phyloP scores from a whole-genome alignment of 2,113 vertebrate genomes.

The Lagopus muta region DNA sequence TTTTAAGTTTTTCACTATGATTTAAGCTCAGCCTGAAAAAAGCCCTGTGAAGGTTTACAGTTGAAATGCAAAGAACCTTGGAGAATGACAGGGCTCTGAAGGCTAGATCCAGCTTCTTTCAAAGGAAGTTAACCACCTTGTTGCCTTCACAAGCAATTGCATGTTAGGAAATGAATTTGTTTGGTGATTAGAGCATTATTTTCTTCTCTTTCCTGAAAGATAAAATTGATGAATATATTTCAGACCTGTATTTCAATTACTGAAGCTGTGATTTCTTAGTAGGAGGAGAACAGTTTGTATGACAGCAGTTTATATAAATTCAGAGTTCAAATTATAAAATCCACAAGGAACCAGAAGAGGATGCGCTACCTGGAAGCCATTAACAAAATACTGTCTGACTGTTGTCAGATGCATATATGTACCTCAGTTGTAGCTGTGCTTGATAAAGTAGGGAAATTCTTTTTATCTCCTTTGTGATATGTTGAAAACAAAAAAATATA shows the following conservation, averaged over 20 bases:
- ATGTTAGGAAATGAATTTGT: too few relatives aligned
- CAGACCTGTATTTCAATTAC: not conserved
- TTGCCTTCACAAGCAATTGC: not conserved
- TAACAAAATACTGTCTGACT: not conserved
- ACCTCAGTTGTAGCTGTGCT: not conserved
- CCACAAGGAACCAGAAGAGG: not conserved
- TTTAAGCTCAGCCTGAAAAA: not conserved
- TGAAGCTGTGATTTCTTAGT: not conserved
- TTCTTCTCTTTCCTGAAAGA: not conserved
- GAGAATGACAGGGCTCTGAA: not conserved
- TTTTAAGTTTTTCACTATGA: not conserved
- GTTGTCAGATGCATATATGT: not conserved
- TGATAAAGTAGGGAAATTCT: not conserved
- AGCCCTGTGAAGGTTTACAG: not conserved
- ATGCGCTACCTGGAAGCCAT: not conserved
- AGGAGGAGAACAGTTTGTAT: not conserved
- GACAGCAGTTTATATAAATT: not conserved
- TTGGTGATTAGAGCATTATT: not conserved
- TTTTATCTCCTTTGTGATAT: not conserved
- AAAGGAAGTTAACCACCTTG: not conserved
- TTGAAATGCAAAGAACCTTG: not conserved
- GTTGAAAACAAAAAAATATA: not conserved
- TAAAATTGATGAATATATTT: not conserved
- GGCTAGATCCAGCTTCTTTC: not conserved
- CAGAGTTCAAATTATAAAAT: not conserved